Conservation (phyloP, 2,113 vertebrate genomes). For the Gymnorhina tibicen region DNA sequence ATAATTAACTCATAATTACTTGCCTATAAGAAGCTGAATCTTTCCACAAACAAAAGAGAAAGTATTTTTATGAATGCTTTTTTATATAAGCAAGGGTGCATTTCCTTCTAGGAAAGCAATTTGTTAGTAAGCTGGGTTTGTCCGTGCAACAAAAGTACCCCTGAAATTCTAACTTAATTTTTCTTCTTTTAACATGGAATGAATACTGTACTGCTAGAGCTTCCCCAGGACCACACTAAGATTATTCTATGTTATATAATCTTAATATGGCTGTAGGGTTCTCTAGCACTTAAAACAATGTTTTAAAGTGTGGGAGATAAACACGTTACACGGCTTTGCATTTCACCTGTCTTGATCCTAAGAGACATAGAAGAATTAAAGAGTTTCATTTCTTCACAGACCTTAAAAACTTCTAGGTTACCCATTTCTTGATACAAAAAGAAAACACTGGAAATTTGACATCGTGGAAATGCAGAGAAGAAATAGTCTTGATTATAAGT, state of each 20-base stretch:
- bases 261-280: not conserved
- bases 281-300: not conserved
- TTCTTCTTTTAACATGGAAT: not conserved
- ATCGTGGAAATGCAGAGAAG: not conserved
- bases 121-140: not conserved
- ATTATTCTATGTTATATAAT: not conserved
- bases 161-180: not conserved
- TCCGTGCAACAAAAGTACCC: not conserved
- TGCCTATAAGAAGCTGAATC: not conserved
- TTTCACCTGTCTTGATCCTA: not conserved
- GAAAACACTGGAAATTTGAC: not conserved
- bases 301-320: not conserved
- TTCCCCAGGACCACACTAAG: not conserved
- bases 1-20: slow-evolving; percentile 5
- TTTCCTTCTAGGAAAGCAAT: not conserved
- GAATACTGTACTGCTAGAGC: not conserved
- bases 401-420: not conserved
- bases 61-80: not conserved
- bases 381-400: not conserved
- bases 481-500: not conserved
- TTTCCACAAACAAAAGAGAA: not conserved
- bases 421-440: not conserved
- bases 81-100: not conserved
- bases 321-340: not conserved
- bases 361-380: not conserved